A percentile compares a stretch with the other conserved stretches of the same genome.
phyloP scores from a whole-genome alignment of 2,888 invertebrate species.

The Noctua pronuba region DNA sequence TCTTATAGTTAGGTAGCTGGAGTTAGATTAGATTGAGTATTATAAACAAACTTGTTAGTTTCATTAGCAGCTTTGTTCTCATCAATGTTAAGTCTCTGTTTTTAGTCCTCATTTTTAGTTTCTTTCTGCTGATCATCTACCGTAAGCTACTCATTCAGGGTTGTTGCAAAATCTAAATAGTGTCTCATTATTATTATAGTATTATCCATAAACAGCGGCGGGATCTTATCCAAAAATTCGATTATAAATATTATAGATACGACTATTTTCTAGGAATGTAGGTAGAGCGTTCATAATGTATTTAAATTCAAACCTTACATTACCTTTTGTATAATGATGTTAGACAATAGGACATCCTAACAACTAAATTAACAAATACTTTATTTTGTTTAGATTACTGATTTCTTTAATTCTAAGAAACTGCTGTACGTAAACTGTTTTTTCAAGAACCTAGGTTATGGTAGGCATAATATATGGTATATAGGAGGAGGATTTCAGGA shows the following conservation, averaged over 20 bases:
- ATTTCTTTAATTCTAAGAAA: background rate
- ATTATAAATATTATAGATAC: background rate
- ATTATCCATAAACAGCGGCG: background rate
- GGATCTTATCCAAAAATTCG: background rate
- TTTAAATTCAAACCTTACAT: background rate
- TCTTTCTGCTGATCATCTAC: background rate
- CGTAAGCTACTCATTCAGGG: no score
- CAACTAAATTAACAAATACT: background rate
- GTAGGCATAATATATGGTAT: no score
- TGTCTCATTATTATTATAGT: background rate
- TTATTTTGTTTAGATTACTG: background rate
- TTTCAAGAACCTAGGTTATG: background rate
- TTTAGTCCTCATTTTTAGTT: background rate
- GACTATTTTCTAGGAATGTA: background rate
- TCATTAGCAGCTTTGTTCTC: constrained; percentile 4
- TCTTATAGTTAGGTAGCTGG: background rate
- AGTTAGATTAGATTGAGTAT: constrained; percentile 28
- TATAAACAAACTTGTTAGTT: constrained; percentile 22
- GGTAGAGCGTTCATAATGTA: background rate
- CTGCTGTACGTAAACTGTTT: background rate
- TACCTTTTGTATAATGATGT: background rate
- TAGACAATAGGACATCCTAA: background rate
- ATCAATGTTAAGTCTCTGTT: background rate
- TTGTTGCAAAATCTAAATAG: background rate
- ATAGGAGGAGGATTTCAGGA: no score